Evolutionary conservation across 2,888 invertebrate species (phyloP).

Genomic region (Leptinotarsa juncta): DNA sequence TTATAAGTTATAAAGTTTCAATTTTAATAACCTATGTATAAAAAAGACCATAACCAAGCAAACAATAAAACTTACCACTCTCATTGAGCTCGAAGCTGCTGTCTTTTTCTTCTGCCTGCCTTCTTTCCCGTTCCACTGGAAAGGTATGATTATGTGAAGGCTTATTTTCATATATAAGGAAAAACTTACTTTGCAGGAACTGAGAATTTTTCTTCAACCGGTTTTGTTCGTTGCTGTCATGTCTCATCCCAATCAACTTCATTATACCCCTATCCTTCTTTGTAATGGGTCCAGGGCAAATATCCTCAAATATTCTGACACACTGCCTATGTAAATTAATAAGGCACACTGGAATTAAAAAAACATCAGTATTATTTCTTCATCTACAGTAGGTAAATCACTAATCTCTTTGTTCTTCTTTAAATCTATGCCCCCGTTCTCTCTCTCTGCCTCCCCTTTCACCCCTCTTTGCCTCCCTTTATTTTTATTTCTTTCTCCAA

Average conservation of each 20-base stretch:
- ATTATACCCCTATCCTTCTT: slow-evolving; percentile 62
- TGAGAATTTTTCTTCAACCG: slow-evolving; percentile 64
- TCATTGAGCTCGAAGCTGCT: slow-evolving; percentile 57
- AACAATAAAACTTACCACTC: slow-evolving; percentile 55
- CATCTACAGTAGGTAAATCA: too few relatives aligned
- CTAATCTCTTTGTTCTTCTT: too few relatives aligned
- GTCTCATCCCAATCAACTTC: slow-evolving; percentile 61
- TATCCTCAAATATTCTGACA: slow-evolving; percentile 64
- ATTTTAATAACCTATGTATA: not conserved
- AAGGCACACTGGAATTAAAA: slow-evolving; percentile 59
- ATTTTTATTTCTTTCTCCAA: too few relatives aligned
- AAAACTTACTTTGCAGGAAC: slow-evolving; percentile 65
- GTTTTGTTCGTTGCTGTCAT: slow-evolving; percentile 61
- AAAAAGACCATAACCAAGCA: not conserved
- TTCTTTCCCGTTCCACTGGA: slow-evolving; percentile 62
- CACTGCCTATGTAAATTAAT: slow-evolving; percentile 65
- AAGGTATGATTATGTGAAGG: slow-evolving; percentile 48
- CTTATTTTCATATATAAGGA: not conserved
- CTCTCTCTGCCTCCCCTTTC: too few relatives aligned
- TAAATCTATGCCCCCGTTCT: too few relatives aligned
- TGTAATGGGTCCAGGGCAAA: slow-evolving; percentile 64
- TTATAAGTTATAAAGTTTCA: too few relatives aligned
- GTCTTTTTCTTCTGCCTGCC: slow-evolving; percentile 62
- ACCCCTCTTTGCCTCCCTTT: too few relatives aligned
- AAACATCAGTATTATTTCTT: slow-evolving; percentile 17